phyloP scores from a whole-genome alignment of 2,113 vertebrate genomes.

The Nyctibius bracteatus region DNA sequence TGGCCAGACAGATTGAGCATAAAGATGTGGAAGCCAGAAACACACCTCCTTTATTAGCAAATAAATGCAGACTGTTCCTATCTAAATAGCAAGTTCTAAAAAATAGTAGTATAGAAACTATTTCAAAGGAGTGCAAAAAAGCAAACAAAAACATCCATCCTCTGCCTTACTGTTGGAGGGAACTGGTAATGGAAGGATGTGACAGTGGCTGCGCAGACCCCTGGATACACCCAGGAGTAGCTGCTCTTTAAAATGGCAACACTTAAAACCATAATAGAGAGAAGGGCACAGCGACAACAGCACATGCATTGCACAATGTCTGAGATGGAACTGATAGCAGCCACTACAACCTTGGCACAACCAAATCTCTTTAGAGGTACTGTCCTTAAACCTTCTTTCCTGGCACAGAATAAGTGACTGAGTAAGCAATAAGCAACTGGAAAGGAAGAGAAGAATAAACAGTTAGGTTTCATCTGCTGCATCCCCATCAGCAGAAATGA shows the following conservation, averaged over 20 bases:
- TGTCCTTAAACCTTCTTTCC: neutral
- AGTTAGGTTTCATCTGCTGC: neutral
- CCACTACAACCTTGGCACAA: neutral
- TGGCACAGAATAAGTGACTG: neutral
- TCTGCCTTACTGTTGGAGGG: accelerated
- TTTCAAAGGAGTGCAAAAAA: neutral
- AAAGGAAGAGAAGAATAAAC: neutral
- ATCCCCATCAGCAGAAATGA: neutral
- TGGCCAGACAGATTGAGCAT: neutral
- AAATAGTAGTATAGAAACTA: neutral
- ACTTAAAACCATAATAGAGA: neutral
- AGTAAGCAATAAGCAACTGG: neutral
- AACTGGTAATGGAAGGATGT: accelerated
- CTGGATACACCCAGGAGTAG: neutral
- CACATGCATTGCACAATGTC: accelerated
- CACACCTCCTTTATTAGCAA: neutral
- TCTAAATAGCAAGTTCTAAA: neutral
- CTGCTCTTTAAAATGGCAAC: neutral
- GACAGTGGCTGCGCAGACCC: neutral
- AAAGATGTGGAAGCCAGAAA: neutral
- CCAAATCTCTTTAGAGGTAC: neutral
- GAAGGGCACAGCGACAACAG: neutral
- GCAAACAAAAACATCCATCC: neutral
- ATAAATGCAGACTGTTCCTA: neutral
- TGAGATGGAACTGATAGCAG: neutral